Evolutionary conservation across 2,888 invertebrate species (phyloP).

Genomic region (Drosophila ezoana): DNA sequence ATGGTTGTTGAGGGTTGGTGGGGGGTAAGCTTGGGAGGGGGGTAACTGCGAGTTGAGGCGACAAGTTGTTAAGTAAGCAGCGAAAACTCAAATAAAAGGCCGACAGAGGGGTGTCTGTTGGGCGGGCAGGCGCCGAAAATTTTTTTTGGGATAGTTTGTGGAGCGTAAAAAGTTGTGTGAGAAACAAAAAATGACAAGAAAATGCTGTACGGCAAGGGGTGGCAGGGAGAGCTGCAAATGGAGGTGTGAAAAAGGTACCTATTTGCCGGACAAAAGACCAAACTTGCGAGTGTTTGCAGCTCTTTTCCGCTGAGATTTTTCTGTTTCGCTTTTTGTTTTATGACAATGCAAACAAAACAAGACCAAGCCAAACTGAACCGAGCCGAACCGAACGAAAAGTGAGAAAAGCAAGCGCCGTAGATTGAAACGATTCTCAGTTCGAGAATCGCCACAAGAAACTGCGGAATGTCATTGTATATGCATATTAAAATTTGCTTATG

Average conservation of each 20-base stretch:
- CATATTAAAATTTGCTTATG: conserved; percentile 77
- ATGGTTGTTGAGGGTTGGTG: no score
- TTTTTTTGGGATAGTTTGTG: conserved; percentile 53
- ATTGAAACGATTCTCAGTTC: conserved; percentile 44
- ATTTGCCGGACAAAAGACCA: conserved; percentile 52
- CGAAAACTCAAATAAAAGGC: conserved; percentile 73
- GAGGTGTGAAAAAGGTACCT: conserved; percentile 72
- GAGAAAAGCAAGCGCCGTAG: conserved; percentile 71
- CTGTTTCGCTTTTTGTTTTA: conserved; percentile 53
- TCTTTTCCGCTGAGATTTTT: conserved; percentile 63
- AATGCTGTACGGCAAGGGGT: neutral
- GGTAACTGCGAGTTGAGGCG: conserved; percentile 47
- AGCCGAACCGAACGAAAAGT: conserved; percentile 43
- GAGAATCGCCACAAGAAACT: conserved; percentile 32
- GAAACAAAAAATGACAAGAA: conserved; percentile 17
- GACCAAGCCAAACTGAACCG: conserved; percentile 6
- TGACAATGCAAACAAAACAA: conserved; percentile 59
- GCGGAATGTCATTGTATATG: conserved; percentile 61
- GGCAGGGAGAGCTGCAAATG: neutral
- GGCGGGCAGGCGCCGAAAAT: conserved; percentile 35
- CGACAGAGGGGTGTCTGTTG: conserved; percentile 22
- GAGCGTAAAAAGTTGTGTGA: conserved; percentile 49
- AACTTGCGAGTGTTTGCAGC: conserved; percentile 50
- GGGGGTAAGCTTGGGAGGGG: conserved; percentile 1
- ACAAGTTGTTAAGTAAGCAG: conserved; percentile 79